Conservation (phyloP, 2,113 vertebrate genomes). For the Pollachius pollachius region DNA sequence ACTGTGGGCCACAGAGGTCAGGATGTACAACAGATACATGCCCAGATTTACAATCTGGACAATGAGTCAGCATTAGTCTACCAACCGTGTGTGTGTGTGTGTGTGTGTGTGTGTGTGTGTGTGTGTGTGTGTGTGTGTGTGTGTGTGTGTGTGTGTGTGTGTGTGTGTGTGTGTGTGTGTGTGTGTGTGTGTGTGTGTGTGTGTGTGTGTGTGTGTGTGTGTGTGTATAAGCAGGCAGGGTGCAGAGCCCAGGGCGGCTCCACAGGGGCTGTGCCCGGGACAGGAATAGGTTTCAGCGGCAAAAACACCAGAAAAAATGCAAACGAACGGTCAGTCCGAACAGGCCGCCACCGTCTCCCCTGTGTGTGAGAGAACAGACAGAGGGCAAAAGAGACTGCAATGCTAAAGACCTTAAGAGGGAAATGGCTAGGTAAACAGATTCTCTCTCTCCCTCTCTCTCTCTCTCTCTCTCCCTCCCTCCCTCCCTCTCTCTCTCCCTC, state of each 20-base stretch:
- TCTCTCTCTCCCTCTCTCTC: too few species aligned
- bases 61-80: slow-evolving; percentile 35
- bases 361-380: background rate
- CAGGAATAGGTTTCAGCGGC: slow-evolving; percentile 32
- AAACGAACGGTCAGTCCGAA: background rate
- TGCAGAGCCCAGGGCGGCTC: slow-evolving; percentile 8
- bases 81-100: background rate
- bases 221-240: slow-evolving; percentile 25
- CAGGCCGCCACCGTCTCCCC: slow-evolving; percentile 17
- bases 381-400: too few species aligned
- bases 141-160: slow-evolving; percentile 16
- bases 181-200: slow-evolving; percentile 19
- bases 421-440: too few species aligned
- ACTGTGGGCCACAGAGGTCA: slow-evolving; percentile 14
- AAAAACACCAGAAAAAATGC: slow-evolving; percentile 17
- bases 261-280: slow-evolving; percentile 24
- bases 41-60: slow-evolving; percentile 5
- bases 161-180: slow-evolving; percentile 22
- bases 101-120: too few species aligned
- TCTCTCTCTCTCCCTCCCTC: too few species aligned
- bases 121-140: background rate
- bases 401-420: too few species aligned
- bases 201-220: too few species aligned
- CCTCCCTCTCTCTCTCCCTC: too few species aligned
- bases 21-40: background rate